Percentiles rank a stretch among this genome's conserved stretches.
phyloP scores from a whole-genome alignment of 2,888 invertebrate genomes.

The Leptopilina drosophilae region DNA sequence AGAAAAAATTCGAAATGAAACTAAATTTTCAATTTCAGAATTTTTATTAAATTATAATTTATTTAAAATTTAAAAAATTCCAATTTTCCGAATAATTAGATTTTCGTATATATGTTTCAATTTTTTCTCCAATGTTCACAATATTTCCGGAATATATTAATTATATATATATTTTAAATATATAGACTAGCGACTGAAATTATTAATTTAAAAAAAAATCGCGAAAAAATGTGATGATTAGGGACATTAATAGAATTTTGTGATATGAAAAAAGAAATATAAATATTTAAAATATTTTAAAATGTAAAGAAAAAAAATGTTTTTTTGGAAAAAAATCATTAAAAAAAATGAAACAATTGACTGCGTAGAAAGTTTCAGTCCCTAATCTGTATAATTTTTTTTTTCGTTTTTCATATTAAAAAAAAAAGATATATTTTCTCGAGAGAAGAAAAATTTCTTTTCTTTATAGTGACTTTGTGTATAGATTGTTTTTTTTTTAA shows the following conservation, averaged over 20 bases:
- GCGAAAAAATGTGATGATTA: not conserved
- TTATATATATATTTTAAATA: not conserved
- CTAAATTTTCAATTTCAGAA: too few relatives aligned
- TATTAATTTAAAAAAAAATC: not conserved
- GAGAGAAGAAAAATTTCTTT: not conserved
- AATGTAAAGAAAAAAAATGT: too few relatives aligned
- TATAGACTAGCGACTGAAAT: constrained; percentile 23
- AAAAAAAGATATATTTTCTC: not conserved
- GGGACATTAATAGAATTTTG: constrained; percentile 4
- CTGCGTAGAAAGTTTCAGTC: not conserved
- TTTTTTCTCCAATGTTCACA: too few relatives aligned
- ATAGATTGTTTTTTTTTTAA: constrained; percentile 34
- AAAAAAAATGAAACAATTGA: not conserved
- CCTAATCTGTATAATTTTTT: constrained; percentile 20
- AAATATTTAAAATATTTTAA: not conserved
- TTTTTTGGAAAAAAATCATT: not conserved
- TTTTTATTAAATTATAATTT: too few relatives aligned
- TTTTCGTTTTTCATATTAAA: not conserved
- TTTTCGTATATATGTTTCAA: too few relatives aligned
- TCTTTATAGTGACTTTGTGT: constrained; percentile 4
- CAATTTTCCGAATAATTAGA: too few relatives aligned
- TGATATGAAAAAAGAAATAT: not conserved
- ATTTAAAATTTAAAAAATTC: too few relatives aligned
- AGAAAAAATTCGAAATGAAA: too few relatives aligned
- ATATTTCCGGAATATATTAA: too few relatives aligned